Conservation (phyloP, 2,797 vertebrate species). For the Picus viridis region DNA sequence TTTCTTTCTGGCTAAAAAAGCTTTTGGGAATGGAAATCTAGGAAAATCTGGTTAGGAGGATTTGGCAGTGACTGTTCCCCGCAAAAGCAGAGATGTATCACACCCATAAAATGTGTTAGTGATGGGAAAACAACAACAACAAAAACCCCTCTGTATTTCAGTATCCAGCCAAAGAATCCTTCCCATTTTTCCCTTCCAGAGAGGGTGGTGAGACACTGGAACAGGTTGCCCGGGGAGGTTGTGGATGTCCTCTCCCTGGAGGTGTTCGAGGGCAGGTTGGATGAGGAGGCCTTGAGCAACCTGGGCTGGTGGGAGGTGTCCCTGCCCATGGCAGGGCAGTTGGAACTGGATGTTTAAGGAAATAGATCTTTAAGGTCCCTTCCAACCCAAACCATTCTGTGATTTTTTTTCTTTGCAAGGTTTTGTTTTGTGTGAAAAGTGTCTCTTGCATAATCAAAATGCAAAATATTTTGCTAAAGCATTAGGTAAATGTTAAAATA, state of each 20-base stretch:
- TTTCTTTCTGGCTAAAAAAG: background rate
- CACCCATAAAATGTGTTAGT: background rate
- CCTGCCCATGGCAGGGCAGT: too few relatives aligned
- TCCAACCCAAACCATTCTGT: too few relatives aligned
- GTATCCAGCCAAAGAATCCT: background rate
- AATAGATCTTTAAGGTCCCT: too few relatives aligned
- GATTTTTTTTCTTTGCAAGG: background rate
- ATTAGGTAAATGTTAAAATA: background rate
- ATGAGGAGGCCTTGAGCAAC: too few relatives aligned
- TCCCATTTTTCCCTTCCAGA: background rate
- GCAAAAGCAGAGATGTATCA: background rate
- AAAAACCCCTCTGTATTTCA: rapidly evolving
- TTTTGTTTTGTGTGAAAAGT: background rate
- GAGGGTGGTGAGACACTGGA: too few relatives aligned
- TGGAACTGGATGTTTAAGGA: too few relatives aligned
- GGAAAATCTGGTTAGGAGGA: background rate
- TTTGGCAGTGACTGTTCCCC: background rate
- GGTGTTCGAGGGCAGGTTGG: too few relatives aligned
- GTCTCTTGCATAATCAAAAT: background rate
- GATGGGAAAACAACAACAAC: too few relatives aligned
- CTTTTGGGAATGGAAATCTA: background rate
- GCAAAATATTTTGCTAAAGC: background rate
- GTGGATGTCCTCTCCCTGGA: too few relatives aligned
- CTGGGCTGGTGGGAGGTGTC: too few relatives aligned
- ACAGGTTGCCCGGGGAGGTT: too few relatives aligned